Evolutionary conservation across 2,113 vertebrate genomes (phyloP).

Genomic region (Pachypanchax playfairii): DNA sequence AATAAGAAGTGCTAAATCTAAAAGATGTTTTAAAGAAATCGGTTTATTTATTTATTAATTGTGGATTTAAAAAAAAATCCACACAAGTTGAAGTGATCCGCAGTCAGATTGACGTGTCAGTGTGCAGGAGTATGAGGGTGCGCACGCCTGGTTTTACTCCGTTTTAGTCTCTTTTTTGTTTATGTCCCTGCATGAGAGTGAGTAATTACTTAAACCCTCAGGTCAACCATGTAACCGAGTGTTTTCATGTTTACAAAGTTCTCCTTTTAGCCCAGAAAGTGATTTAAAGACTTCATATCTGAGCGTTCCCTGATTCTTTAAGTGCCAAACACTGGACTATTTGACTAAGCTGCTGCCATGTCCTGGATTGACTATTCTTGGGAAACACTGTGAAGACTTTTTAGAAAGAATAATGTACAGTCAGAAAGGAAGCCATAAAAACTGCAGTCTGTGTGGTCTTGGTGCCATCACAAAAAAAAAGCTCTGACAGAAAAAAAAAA

Average conservation of each 20-base stretch:
- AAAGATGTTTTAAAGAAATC: too few relatives aligned
- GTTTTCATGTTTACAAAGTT: slow-evolving; percentile 68
- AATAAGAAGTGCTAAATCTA: slow-evolving; percentile 5
- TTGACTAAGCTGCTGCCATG: slow-evolving; percentile 58
- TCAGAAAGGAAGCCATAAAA: slow-evolving; percentile 66
- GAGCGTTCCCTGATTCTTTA: slow-evolving; percentile 51
- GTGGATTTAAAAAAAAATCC: slow-evolving; percentile 1
- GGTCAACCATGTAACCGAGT: slow-evolving; percentile 59
- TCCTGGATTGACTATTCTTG: slow-evolving; percentile 61
- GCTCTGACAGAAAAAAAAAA: slow-evolving; percentile 3
- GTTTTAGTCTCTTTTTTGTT: slow-evolving; percentile 40
- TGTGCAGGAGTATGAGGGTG: slow-evolving; percentile 24
- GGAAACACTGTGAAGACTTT: slow-evolving; percentile 74
- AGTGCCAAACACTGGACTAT: slow-evolving; percentile 67
- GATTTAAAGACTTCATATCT: slow-evolving; percentile 71
- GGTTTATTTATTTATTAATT: background rate
- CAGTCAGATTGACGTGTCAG: slow-evolving; percentile 5
- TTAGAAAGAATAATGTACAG: slow-evolving; percentile 71
- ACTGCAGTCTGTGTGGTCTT: slow-evolving; percentile 80
- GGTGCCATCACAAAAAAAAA: slow-evolving; percentile 68
- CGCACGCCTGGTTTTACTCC: slow-evolving; percentile 51
- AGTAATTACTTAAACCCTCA: slow-evolving; percentile 55
- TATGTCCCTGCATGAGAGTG: slow-evolving; percentile 40
- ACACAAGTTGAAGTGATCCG: slow-evolving; percentile 19
- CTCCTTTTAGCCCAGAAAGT: slow-evolving; percentile 57